Evolutionary conservation across 2,888 invertebrate genomes (phyloP).

Genomic region (Cantharis nigra): DNA sequence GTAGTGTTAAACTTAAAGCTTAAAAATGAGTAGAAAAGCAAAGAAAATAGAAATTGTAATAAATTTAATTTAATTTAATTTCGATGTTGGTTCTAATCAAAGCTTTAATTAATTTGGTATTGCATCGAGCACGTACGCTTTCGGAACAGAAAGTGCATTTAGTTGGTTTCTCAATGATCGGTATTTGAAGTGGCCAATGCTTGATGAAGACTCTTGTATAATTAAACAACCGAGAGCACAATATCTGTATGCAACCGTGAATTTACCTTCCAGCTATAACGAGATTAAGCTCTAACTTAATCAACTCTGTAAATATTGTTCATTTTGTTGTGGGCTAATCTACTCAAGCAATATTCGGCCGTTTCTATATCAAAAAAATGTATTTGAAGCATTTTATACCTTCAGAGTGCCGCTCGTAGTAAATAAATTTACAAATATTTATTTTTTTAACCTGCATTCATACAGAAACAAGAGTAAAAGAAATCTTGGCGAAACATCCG

Average conservation of each 20-base stretch:
- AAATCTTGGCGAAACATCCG: too few species aligned
- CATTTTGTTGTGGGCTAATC: background rate
- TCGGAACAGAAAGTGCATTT: background rate
- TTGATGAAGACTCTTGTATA: conserved; percentile 2
- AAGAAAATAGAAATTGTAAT: too few species aligned
- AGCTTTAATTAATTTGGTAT: background rate
- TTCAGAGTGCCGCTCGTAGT: background rate
- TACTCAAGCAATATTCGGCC: background rate
- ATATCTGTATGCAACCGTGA: conserved; percentile 17
- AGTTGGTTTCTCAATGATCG: conserved; percentile 11
- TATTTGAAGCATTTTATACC: background rate
- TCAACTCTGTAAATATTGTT: conserved; percentile 14
- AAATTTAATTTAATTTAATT: too few species aligned
- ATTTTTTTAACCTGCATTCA: too few species aligned
- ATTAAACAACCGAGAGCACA: conserved; percentile 8
- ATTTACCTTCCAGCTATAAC: conserved; percentile 17
- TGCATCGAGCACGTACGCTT: background rate
- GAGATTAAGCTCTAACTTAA: conserved; percentile 9
- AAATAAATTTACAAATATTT: too few species aligned
- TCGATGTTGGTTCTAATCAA: background rate
- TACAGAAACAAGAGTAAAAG: too few species aligned
- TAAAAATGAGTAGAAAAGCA: too few species aligned
- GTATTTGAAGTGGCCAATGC: conserved; percentile 13
- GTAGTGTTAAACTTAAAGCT: too few species aligned
- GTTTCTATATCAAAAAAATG: background rate